Conservation (phyloP, 2,888 invertebrate genomes). For the Rhabditophanes sp. region DNA sequence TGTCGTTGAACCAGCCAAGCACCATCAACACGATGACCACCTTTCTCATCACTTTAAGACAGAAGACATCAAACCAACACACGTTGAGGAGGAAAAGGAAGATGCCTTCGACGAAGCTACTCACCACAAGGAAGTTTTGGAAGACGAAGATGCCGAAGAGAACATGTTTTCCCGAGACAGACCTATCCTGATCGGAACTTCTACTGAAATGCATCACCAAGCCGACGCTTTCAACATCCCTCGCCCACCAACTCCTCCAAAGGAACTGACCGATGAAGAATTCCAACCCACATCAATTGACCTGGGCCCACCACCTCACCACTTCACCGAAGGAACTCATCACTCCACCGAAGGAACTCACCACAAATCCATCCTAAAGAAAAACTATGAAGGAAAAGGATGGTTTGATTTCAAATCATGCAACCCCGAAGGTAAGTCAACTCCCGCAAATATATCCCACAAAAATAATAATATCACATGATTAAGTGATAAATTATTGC, state of each 20-base stretch:
- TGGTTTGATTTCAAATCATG: conserved; percentile 31
- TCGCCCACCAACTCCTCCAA: conserved; percentile 36
- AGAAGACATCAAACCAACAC: too few relatives aligned
- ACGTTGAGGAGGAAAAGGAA: too few relatives aligned
- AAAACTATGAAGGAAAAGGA: conserved; percentile 10
- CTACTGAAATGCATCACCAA: too few relatives aligned
- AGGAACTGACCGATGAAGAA: conserved; percentile 29
- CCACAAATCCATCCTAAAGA: conserved; percentile 24
- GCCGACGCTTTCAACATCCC: conserved; percentile 10
- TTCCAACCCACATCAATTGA: conserved; percentile 25
- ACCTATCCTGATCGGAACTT: too few relatives aligned
- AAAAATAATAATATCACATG: conserved; percentile 1
- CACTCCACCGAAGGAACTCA: conserved; percentile 7
- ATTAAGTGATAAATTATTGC: too few relatives aligned
- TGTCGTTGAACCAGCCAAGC: too few relatives aligned
- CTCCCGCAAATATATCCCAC: background rate
- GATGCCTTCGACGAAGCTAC: too few relatives aligned
- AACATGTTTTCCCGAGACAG: too few relatives aligned
- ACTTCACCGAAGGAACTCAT: conserved; percentile 8
- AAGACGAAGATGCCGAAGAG: too few relatives aligned
- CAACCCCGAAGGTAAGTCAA: conserved; percentile 19
- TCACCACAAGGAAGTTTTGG: too few relatives aligned
- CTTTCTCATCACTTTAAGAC: too few relatives aligned
- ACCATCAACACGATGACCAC: too few relatives aligned
- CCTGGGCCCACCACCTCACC: conserved; percentile 23